Evolutionary conservation across 2,888 invertebrate species (phyloP).

Genomic region (Parnassius glacialis): DNA sequence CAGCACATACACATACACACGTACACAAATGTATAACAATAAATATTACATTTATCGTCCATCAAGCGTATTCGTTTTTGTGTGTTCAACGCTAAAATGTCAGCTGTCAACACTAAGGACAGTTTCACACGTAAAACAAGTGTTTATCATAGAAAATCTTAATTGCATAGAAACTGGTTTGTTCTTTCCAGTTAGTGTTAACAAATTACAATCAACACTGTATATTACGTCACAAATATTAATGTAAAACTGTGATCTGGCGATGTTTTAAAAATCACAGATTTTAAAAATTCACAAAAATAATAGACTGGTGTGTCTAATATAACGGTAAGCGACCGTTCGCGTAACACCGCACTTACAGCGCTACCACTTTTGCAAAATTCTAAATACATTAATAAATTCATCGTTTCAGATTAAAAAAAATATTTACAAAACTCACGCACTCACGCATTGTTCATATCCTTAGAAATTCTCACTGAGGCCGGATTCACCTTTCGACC

Average conservation of each 20-base stretch:
- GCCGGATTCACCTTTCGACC: background rate
- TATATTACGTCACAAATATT: slow-evolving; percentile 1
- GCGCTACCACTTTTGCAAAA: slow-evolving; percentile 49
- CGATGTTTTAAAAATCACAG: background rate
- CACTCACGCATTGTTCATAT: slow-evolving; percentile 22
- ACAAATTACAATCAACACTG: slow-evolving; percentile 5
- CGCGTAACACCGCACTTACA: slow-evolving; percentile 40
- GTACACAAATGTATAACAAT: slow-evolving; percentile 1
- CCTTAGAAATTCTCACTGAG: background rate
- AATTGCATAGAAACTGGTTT: background rate
- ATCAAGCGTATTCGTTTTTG: slow-evolving; percentile 9
- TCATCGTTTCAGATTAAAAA: slow-evolving; percentile 45
- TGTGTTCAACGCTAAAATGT: background rate
- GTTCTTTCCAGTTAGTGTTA: background rate
- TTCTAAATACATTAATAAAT: slow-evolving; percentile 49
- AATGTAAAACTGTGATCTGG: background rate
- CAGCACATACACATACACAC: too few species aligned
- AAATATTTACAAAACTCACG: slow-evolving; percentile 69
- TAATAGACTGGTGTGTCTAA: slow-evolving; percentile 2
- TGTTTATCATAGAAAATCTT: background rate
- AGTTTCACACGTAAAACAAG: background rate
- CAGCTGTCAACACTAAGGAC: background rate
- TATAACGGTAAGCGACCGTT: slow-evolving; percentile 8
- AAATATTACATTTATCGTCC: slow-evolving; percentile 5
- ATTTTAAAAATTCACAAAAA: slow-evolving; percentile 11